These are phyloP conservation scores for Atrina japonica DNA, from an alignment of 2,888 invertebrate genomes.

Conservation along the genomic window DNA sequence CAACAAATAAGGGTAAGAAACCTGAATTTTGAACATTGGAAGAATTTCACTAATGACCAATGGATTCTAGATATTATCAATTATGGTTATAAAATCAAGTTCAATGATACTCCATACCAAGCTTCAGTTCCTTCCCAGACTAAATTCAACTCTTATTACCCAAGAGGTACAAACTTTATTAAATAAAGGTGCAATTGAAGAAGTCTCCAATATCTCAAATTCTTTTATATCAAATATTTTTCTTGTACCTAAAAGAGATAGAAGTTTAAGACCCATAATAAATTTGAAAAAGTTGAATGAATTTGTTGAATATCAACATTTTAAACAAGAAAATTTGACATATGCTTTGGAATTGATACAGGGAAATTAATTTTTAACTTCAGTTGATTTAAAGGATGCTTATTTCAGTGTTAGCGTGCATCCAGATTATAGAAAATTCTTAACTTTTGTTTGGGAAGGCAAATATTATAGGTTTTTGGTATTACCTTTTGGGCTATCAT, in stretches of 20 bases:
- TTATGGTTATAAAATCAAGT: conserved; percentile 31
- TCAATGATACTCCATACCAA: conserved; percentile 12
- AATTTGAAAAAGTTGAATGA: conserved; percentile 30
- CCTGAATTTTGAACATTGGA: conserved; percentile 6
- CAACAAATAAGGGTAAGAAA: neutral
- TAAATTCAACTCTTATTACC: conserved; percentile 2
- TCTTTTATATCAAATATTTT: conserved; percentile 33
- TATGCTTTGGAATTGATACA: conserved; percentile 33
- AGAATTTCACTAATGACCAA: conserved; percentile 17
- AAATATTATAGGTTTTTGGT: conserved; percentile 24
- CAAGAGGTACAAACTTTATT: conserved; percentile 11
- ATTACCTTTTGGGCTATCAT: conserved; percentile 39
- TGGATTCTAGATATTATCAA: conserved; percentile 23
- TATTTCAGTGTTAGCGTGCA: conserved; percentile 37
- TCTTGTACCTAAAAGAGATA: conserved; percentile 31
- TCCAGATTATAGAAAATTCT: conserved; percentile 24
- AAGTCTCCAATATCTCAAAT: neutral
- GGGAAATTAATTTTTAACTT: conserved; percentile 34
- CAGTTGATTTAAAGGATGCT: conserved; percentile 31
- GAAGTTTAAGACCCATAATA: conserved; percentile 25
- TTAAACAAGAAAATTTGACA: conserved; percentile 35
- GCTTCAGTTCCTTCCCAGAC: conserved; percentile 11
- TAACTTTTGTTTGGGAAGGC: conserved; percentile 34
- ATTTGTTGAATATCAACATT: conserved; percentile 30
- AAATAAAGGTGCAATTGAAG: conserved; percentile 13